phyloP scores from a whole-genome alignment of 2,888 invertebrate genomes.

The Meganola albula region DNA sequence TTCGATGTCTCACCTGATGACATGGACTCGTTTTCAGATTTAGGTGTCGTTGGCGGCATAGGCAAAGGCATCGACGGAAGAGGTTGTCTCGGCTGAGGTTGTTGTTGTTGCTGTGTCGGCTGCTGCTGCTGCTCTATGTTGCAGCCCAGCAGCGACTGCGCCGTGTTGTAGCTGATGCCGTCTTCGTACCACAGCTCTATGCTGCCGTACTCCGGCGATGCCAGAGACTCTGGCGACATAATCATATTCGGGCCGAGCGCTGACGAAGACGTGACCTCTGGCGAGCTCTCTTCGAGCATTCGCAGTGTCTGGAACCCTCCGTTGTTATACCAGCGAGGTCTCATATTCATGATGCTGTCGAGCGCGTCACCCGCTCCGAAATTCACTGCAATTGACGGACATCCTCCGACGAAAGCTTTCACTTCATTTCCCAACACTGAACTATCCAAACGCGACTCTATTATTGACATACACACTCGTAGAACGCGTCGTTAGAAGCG shows the following conservation, averaged over 20 bases:
- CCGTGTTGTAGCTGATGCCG: constrained; percentile 60
- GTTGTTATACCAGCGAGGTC: constrained; percentile 87
- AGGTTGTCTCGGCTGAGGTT: constrained; percentile 72
- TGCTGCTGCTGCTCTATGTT: constrained; percentile 71
- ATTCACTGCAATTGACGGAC: constrained; percentile 59
- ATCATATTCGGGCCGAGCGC: constrained; percentile 84
- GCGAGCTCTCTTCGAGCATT: constrained; percentile 84
- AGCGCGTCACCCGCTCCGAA: constrained; percentile 66
- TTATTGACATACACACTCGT: constrained; percentile 60
- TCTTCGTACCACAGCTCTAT: constrained; percentile 88
- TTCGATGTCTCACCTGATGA: constrained; percentile 76
- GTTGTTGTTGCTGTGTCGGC: constrained; percentile 61
- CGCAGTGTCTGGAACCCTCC: constrained; percentile 81
- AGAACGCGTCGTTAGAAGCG: constrained; percentile 50
- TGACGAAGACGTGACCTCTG: constrained; percentile 87
- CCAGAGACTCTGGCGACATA: constrained; percentile 86
- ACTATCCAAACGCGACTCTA: constrained; percentile 64
- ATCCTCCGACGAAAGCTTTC: constrained; percentile 68
- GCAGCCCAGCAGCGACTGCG: constrained; percentile 64
- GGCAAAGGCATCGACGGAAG: constrained; percentile 73
- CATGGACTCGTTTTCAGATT: constrained; percentile 75
- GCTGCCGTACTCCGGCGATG: constrained; percentile 86
- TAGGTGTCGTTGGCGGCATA: constrained; percentile 71
- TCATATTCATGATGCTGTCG: constrained; percentile 82
- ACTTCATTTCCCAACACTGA: constrained; percentile 72